These are phyloP conservation scores for Hirtodrosophila cameraria DNA, from an alignment of 2,888 invertebrate genomes.

Conservation along the genomic window DNA sequence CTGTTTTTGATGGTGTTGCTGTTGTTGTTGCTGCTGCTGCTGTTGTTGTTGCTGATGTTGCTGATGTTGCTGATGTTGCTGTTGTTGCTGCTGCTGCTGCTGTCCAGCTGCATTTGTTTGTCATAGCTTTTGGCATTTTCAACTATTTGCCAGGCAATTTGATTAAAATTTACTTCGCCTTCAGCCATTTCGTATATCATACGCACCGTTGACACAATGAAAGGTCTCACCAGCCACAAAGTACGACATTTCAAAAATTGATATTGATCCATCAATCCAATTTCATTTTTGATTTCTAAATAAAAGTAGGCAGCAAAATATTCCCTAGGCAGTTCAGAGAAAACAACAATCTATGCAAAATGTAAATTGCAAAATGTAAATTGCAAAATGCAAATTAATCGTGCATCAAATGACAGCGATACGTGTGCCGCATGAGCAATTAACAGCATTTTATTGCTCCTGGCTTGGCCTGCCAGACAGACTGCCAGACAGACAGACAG, in stretches of 20 bases:
- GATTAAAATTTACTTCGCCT: constrained; percentile 8
- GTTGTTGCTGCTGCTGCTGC: too few species aligned
- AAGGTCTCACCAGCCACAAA: constrained; percentile 9
- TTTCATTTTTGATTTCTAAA: constrained; percentile 20
- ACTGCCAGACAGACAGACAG: too few species aligned
- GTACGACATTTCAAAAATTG: constrained; percentile 24
- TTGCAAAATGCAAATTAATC: constrained; percentile 46
- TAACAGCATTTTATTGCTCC: constrained; percentile 60
- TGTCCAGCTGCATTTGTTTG: constrained; percentile 22
- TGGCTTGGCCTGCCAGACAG: constrained; percentile 8
- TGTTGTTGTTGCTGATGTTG: too few species aligned
- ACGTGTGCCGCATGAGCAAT: constrained; percentile 70
- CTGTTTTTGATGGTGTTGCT: background rate
- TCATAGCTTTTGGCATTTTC: constrained; percentile 8
- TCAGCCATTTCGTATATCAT: constrained; percentile 18
- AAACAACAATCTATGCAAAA: constrained; percentile 23
- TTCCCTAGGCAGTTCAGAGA: constrained; percentile 11
- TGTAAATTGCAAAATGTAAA: constrained; percentile 25
- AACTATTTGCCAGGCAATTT: constrained; percentile 12
- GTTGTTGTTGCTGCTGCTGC: constrained; percentile 9
- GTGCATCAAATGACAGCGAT: constrained; percentile 51
- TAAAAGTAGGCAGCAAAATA: constrained; percentile 20
- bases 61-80: too few species aligned
- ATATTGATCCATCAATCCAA: constrained; percentile 28
- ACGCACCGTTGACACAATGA: constrained; percentile 39